Evolutionary conservation across 2,113 vertebrate genomes (phyloP), one percentile per base, ranked within the genome.

Genomic region (Takifugu bimaculatus): DNA sequence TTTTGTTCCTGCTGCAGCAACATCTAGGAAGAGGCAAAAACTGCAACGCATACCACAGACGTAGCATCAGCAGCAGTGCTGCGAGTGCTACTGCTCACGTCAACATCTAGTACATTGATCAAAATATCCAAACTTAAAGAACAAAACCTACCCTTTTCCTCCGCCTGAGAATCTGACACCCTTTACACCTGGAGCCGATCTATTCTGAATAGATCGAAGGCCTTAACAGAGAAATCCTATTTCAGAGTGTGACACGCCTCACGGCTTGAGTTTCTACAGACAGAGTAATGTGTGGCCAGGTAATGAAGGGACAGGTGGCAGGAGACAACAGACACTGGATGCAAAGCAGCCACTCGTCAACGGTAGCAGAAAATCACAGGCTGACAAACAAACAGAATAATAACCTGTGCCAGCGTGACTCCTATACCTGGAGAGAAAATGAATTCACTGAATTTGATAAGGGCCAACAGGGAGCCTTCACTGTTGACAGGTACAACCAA

Each of bases 321-420:
- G 65, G 66, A 82, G 72, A 80, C 75, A 78, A 83, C 61, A 69
- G 78, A 60, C 60, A 27, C 61, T 79, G 65, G 81, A 85, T 83
- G 83, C 78, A 86, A 85, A 85, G 70, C 72, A 87, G 75, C 68
- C 69, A 65, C 68, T 78, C 68, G 69, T 78, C 70, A 69, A 72
- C 65, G 72, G 71, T 66, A 67, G 77, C 85, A 84, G 81, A 88
- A 89, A 87, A 86, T 87, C 86, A 82, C 79, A 81, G 77, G 79
- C 84, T 84, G 86, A 84, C 86, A 90, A 91, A 90, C 88, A 90
- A 91, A 90, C 85, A 85, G 80, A 87, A 90, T 88, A 89, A 89
- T 91, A 87, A 90, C 81, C 75, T 77, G 62, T 52, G 75, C 70
- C 78, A 60, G 83, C 85, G 82, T 72, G 84, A 81, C 80, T 86